Evolutionary conservation across 2,797 vertebrate genomes (phyloP).

Genomic region (Bovichtus variegatus): DNA sequence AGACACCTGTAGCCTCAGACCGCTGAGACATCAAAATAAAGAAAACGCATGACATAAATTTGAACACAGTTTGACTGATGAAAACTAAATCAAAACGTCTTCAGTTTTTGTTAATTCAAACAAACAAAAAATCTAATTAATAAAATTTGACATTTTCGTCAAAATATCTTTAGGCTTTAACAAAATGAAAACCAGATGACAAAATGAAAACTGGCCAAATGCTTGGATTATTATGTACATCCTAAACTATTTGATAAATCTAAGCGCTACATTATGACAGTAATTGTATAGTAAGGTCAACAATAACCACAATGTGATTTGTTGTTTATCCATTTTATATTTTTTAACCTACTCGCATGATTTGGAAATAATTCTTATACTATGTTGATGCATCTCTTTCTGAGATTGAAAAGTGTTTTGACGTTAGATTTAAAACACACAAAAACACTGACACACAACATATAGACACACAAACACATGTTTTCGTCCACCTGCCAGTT

Average conservation of each 20-base stretch:
- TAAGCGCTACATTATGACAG: not conserved
- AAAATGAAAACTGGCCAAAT: not conserved
- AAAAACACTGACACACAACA: conserved; percentile 19
- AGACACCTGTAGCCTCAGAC: not conserved
- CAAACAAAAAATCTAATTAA: not conserved
- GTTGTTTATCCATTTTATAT: not conserved
- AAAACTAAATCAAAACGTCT: not conserved
- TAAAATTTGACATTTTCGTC: not conserved
- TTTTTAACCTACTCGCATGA: not conserved
- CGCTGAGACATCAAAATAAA: not conserved
- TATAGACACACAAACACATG: conserved; percentile 40
- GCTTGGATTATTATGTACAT: not conserved
- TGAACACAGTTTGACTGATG: not conserved
- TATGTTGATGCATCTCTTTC: not conserved
- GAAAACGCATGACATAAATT: not conserved
- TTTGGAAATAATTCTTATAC: not conserved
- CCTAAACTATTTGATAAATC: not conserved
- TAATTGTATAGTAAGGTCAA: not conserved
- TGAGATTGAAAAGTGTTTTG: conserved; percentile 26
- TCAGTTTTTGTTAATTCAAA: too few species aligned
- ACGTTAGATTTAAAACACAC: conserved; percentile 30
- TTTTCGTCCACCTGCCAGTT: conserved; percentile 62
- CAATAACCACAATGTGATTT: not conserved
- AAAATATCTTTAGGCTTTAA: not conserved
- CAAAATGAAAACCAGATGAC: not conserved